These are phyloP conservation scores for Penaeus japonicus DNA, from an alignment of 1,140 invertebrate genomes.

Conservation along the genomic window DNA sequence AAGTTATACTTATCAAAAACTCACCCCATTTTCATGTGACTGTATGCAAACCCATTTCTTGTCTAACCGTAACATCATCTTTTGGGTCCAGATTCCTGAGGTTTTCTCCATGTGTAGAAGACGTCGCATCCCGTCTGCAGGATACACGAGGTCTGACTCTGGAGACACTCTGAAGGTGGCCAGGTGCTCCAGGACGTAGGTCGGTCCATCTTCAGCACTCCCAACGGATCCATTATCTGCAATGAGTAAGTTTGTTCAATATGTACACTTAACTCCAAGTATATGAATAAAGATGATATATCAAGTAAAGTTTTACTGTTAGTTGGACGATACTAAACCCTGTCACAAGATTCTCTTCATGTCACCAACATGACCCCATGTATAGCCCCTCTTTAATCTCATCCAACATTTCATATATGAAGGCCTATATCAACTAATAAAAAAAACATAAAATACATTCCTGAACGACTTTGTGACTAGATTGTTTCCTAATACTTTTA, in stretches of 20 bases:
- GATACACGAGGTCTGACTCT: slow-evolving; percentile 85
- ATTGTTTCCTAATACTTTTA: too few relatives aligned
- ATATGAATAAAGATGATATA: too few relatives aligned
- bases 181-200: slow-evolving; percentile 93
- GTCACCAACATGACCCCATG: too few relatives aligned
- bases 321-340: too few relatives aligned
- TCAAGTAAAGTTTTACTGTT: too few relatives aligned
- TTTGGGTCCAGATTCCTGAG: slow-evolving; percentile 98
- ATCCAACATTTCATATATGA: too few relatives aligned
- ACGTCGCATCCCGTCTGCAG: slow-evolving; percentile 93
- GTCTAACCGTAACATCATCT: slow-evolving; percentile 92
- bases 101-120: slow-evolving; percentile 96
- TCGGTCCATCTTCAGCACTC: slow-evolving; percentile 72
- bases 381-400: too few relatives aligned
- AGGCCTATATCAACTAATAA: too few relatives aligned
- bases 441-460: too few relatives aligned
- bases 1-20: slow-evolving; percentile 60
- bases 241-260: not conserved
- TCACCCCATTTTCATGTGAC: slow-evolving; percentile 95
- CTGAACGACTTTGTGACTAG: too few relatives aligned
- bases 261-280: not conserved
- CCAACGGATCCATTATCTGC: slow-evolving; percentile 56
- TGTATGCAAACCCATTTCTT: slow-evolving; percentile 89
- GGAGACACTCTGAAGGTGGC: slow-evolving; percentile 95
- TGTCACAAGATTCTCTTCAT: too few relatives aligned